Evolutionary conservation across 2,113 vertebrate species (phyloP), one percentile per base, ranked within the genome.

Genomic region (Albula glossodonta): DNA sequence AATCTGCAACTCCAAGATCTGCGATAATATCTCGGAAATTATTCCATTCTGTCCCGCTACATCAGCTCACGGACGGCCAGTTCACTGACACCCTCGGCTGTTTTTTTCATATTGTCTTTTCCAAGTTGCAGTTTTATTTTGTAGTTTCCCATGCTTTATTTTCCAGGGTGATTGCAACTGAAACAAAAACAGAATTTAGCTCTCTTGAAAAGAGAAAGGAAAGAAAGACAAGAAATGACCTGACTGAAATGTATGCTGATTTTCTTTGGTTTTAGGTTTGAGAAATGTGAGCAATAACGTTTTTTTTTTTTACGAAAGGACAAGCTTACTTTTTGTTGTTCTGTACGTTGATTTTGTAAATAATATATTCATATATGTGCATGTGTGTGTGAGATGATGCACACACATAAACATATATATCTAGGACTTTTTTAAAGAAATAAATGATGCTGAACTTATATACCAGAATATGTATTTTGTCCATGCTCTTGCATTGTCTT

Each of bases 301-400:
- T 81, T 86, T 77, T 78, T 49, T 81, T 86, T 77, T 89, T 83
- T 87, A 90, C 81, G 88, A 85, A 88, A 77, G 52, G 79, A 84
- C 66, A 9, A 78, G 31, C 31, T 83, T 19, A 78, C 57, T 63
- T 49, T 74, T 57, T 79, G 53, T 85, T 77, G 77, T 50, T 78
- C 83, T 78, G 41, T 84, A 60, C 77, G 31, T 50, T 74, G 81
- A 41, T 63, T 85, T 90, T 90, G 88, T 89, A 90, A 89, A 91
- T 90, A 90, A 87, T 41, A 84, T 52, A 80, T 63, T 25, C 77
- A 85, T 83, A 78, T 53, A 50, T 78, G 6, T 63, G 60, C 22
- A 63, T 63, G 60, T 63, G 15, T 63, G 60, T 19, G 10, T 60
- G 60, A 3, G 6, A 19, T 19, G 17, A 63, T 63, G 60, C 22